Conservation (phyloP, 2,797 vertebrate genomes). For the Sarcophilus harrisii region DNA sequence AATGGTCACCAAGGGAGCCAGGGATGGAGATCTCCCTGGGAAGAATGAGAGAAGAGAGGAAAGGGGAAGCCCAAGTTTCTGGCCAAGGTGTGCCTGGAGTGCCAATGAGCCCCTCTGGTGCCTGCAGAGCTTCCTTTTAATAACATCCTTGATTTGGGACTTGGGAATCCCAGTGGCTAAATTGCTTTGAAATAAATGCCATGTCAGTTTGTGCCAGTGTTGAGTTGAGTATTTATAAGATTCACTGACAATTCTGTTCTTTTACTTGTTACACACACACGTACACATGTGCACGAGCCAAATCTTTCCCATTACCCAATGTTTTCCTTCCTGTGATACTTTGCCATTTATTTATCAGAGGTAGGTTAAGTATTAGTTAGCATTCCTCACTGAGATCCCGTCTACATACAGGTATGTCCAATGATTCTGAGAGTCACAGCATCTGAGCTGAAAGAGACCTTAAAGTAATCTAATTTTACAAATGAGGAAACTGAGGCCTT, state of each 20-base stretch:
- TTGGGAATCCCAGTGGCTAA: constrained; percentile 67
- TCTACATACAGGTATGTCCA: not conserved
- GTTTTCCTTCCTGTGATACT: not conserved
- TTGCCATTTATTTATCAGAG: not conserved
- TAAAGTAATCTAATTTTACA: not conserved
- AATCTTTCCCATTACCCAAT: not conserved
- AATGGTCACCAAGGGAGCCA: not conserved
- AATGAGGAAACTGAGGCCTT: not conserved
- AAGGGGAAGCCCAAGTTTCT: not conserved
- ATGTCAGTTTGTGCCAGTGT: constrained; percentile 17
- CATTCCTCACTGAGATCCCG: not conserved
- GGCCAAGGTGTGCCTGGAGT: not conserved
- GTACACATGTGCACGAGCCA: not conserved
- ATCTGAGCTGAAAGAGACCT: not conserved
- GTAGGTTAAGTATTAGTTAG: not conserved
- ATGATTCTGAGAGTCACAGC: not conserved
- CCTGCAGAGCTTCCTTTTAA: constrained; percentile 43
- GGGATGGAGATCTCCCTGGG: not conserved
- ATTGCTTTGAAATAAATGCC: constrained; percentile 68
- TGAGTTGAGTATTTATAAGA: constrained; percentile 12
- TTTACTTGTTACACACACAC: not conserved
- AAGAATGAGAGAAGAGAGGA: not conserved
- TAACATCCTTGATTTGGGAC: constrained; percentile 61
- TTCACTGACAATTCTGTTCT: constrained; percentile 38
- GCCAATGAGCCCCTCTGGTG: rapidly evolving